Percentiles rank a stretch among this genome's conserved stretches.
phyloP scores from a whole-genome alignment of 2,113 vertebrate genomes.

The Craseonycteris thonglongyai region DNA sequence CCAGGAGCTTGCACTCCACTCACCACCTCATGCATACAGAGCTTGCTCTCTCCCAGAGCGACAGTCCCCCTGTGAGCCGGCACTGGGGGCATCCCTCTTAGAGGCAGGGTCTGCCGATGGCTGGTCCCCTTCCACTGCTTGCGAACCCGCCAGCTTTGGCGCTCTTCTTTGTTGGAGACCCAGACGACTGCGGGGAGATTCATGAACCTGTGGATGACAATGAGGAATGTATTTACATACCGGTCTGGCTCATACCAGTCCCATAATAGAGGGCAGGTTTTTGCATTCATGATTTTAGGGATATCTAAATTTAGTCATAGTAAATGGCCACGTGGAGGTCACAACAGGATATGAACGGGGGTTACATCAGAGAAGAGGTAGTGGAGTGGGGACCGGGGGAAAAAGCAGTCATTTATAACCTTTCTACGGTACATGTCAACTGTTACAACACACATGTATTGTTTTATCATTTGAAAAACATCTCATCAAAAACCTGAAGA shows the following conservation, averaged over 20 bases:
- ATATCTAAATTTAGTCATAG: neutral
- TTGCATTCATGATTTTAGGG: neutral
- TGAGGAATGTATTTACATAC: neutral
- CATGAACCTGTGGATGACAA: neutral
- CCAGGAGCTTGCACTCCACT: neutral
- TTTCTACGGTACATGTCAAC: neutral
- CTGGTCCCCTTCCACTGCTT: neutral
- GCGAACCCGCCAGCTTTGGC: neutral
- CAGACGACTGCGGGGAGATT: neutral
- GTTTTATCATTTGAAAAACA: slow-evolving; percentile 12
- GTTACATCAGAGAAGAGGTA: neutral
- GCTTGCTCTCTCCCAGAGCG: neutral
- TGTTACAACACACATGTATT: neutral
- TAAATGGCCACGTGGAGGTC: neutral
- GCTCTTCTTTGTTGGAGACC: neutral
- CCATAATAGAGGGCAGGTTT: neutral
- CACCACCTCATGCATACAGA: neutral
- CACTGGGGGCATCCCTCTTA: rapidly evolving
- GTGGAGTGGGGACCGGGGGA: neutral
- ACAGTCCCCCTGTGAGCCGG: rapidly evolving
- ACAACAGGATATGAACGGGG: neutral
- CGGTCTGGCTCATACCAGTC: neutral
- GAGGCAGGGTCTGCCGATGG: neutral
- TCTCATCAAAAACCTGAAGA: neutral
- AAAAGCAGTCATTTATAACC: neutral